These are phyloP conservation scores for Anthophora plumipes DNA, from an alignment of 2,888 invertebrate genomes.

Conservation along the genomic window DNA sequence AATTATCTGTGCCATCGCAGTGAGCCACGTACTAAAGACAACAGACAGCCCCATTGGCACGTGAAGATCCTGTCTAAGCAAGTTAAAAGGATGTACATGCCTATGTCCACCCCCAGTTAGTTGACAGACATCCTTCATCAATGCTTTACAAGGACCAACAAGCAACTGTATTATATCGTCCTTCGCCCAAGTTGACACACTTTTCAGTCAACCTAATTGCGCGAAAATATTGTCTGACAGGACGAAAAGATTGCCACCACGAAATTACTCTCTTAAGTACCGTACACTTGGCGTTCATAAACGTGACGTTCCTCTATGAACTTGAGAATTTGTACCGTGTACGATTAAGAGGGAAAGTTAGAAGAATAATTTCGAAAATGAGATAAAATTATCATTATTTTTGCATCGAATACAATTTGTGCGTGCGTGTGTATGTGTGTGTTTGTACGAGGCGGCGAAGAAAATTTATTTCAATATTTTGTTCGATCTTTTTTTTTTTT, in stretches of 20 bases:
- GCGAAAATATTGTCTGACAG: constrained; percentile 49
- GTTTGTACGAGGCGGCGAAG: no score
- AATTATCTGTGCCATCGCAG: constrained; percentile 66
- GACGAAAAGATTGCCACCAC: constrained; percentile 1
- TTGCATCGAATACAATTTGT: no score
- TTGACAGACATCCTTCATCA: constrained; percentile 47
- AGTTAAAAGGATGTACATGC: constrained; percentile 58
- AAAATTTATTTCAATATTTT: no score
- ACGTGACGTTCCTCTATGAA: background rate
- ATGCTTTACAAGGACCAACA: constrained; percentile 31
- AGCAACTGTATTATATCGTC: background rate
- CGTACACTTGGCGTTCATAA: background rate
- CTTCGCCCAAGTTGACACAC: constrained; percentile 20
- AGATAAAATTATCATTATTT: background rate
- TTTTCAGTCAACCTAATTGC: constrained; percentile 48
- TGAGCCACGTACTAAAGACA: constrained; percentile 18
- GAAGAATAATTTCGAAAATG: no score
- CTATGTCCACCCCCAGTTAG: constrained; percentile 51
- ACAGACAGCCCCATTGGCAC: constrained; percentile 24
- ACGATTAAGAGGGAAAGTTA: background rate
- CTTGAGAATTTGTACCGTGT: no score
- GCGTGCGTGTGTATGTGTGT: no score
- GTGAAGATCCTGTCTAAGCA: constrained; percentile 38
- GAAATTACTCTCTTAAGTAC: background rate
- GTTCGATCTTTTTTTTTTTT: no score